Conservation (phyloP, 2,797 vertebrate genomes). For the Enteromius argenteus region DNA sequence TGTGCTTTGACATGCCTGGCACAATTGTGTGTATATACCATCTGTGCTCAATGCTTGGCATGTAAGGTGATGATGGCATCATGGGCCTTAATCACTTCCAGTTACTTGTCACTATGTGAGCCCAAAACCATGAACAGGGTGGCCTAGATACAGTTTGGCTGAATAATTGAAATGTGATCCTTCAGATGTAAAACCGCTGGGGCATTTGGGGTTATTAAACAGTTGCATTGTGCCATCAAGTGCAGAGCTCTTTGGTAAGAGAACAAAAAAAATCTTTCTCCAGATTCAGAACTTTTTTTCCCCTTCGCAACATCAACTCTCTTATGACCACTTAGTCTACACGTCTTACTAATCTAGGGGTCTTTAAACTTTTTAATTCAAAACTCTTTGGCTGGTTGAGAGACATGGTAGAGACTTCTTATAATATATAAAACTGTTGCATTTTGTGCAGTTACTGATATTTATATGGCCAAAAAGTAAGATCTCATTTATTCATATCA, state of each 20-base stretch:
- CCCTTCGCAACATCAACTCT: neutral
- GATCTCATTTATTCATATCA: neutral
- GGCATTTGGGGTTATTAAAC: conserved; percentile 24
- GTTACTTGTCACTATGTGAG: conserved; percentile 17
- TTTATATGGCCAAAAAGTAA: neutral
- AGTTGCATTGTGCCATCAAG: conserved; percentile 16
- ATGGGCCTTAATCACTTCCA: conserved; percentile 23
- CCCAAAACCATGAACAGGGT: conserved; percentile 20
- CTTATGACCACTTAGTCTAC: neutral
- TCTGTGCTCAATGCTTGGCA: conserved; percentile 50
- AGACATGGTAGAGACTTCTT: neutral
- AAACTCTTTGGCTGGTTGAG: neutral
- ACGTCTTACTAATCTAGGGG: neutral
- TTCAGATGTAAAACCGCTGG: conserved; percentile 20
- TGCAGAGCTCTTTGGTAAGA: neutral
- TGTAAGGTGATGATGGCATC: conserved; percentile 38
- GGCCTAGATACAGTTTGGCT: neutral
- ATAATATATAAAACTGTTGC: neutral
- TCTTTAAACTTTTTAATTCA: neutral
- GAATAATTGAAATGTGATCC: conserved; percentile 22
- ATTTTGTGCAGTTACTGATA: neutral
- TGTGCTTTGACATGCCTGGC: conserved; percentile 17
- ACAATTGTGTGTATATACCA: conserved; percentile 20
- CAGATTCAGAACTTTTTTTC: neutral
- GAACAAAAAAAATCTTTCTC: conserved; percentile 8